Base-by-base conservation (phyloP, 2,888 invertebrate genomes). In the Dolomedes plantarius region DNA sequence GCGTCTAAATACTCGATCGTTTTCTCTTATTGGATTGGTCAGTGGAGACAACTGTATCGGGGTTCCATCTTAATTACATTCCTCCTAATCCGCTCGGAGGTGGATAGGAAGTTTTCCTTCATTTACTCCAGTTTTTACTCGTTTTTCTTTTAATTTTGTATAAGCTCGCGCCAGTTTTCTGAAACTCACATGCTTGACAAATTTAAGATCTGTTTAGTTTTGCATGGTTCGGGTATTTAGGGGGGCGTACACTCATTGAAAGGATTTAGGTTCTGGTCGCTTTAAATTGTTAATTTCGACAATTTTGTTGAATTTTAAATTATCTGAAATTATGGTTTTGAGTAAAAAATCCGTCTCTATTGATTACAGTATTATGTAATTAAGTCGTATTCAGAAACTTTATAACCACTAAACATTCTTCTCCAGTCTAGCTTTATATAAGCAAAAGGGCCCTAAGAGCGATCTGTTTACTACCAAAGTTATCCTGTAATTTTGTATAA, bases 1-100 rank as follows among this genome's bases (percentile, higher is more conserved):
- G 82, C 76, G 56, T 71, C 76, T 83, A 83, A 83, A 83, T 76
- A 76, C 76, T 76, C 50, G 76, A 83, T 83, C 71, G 82, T 83
- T 76, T 69, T 64, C 46, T 65, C 69, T 83, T 76, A 83, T 83
- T 83, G 82, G 82, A 83, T 83, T 76, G 82, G 82, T 83, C 82
- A 83, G 82, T 50, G 36, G 76, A 75, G 80, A 67, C 32, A 71
- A 71, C 72, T 79, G 71, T 72, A 79, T 62, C 64, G 62, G 69
- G 68, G 36, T 62, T 56, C 23, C 74, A 75, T 81, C 75, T 75
- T 81, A 81, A 81, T 81, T 81, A 81, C 81, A 62, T 83, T 83
- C 65, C 19, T 36, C 76, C 41, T 83, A 83, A 83, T 83, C 82
- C 82, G 72, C 67, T 67, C n/a, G 67, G 31, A 67, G 67, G 19